These are phyloP conservation scores for Drosophila austrosaltans DNA, from an alignment of 2,888 invertebrate genomes.

Conservation along the genomic window DNA sequence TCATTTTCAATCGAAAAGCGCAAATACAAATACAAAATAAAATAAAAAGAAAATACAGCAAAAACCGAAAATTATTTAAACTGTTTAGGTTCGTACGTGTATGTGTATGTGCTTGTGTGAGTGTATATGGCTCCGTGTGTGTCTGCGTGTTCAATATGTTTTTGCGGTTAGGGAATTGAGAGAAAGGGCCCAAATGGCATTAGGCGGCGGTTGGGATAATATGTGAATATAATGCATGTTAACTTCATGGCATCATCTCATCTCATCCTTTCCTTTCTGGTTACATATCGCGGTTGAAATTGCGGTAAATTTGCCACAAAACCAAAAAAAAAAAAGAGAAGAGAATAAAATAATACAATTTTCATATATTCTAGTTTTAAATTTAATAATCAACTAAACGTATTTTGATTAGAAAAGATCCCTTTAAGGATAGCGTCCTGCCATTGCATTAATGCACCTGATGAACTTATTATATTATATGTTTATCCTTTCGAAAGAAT, in stretches of 20 bases:
- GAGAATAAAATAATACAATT: background rate
- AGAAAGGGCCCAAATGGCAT: conserved; percentile 1
- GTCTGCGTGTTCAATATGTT: conserved; percentile 30
- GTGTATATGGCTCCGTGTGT: background rate
- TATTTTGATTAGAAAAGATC: background rate
- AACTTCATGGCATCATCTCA: background rate
- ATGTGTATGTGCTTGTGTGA: background rate
- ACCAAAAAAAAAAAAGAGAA: background rate
- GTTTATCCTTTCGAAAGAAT: too few relatives aligned
- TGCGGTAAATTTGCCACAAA: conserved; percentile 2
- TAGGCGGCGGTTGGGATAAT: conserved; percentile 3
- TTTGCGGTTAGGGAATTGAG: conserved; percentile 25
- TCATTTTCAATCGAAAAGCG: conserved; percentile 3
- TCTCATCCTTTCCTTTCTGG: background rate
- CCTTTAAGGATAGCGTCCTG: background rate
- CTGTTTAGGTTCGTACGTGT: conserved; percentile 31
- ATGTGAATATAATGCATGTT: conserved; percentile 8
- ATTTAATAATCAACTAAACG: background rate
- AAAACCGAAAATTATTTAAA: conserved; percentile 39
- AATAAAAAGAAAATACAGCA: conserved; percentile 11
- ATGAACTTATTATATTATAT: too few relatives aligned
- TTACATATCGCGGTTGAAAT: conserved; percentile 3
- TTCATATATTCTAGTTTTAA: background rate
- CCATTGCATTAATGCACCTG: too few relatives aligned
- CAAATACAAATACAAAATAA: conserved; percentile 26